phyloP scores from a whole-genome alignment of 2,888 invertebrate genomes.

The Galerucella calmariensis region DNA sequence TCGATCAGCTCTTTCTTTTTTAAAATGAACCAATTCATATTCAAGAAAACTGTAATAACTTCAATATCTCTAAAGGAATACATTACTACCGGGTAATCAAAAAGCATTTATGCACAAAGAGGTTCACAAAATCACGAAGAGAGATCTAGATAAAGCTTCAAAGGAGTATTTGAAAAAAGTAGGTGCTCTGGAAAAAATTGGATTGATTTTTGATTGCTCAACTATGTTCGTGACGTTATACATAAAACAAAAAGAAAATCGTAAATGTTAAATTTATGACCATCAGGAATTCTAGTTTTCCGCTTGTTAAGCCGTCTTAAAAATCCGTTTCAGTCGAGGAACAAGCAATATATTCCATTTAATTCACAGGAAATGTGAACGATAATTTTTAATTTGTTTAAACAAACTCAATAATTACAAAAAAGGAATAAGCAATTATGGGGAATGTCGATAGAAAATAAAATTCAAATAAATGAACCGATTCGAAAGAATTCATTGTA shows the following conservation, averaged over 20 bases:
- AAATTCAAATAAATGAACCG: too few relatives aligned
- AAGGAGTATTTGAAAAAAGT: background rate
- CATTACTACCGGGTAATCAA: constrained; percentile 5
- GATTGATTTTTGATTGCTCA: background rate
- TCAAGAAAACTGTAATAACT: background rate
- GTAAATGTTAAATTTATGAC: background rate
- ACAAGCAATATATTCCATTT: background rate
- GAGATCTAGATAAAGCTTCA: background rate
- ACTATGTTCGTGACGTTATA: background rate
- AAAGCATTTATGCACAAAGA: constrained; percentile 4
- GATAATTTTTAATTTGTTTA: background rate
- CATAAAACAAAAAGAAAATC: background rate
- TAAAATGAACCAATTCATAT: background rate
- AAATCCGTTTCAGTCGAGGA: background rate
- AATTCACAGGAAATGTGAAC: background rate
- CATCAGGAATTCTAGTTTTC: background rate
- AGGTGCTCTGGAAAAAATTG: background rate
- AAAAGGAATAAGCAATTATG: too few relatives aligned
- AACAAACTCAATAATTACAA: too few relatives aligned
- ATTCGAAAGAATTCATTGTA: too few relatives aligned
- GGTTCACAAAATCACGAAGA: background rate
- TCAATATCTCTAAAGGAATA: background rate
- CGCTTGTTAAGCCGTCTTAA: background rate
- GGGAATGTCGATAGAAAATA: too few relatives aligned
- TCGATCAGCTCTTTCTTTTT: background rate